Base-by-base conservation (phyloP, 2,888 invertebrate species). In the Rotaria magnacalcarata region DNA sequence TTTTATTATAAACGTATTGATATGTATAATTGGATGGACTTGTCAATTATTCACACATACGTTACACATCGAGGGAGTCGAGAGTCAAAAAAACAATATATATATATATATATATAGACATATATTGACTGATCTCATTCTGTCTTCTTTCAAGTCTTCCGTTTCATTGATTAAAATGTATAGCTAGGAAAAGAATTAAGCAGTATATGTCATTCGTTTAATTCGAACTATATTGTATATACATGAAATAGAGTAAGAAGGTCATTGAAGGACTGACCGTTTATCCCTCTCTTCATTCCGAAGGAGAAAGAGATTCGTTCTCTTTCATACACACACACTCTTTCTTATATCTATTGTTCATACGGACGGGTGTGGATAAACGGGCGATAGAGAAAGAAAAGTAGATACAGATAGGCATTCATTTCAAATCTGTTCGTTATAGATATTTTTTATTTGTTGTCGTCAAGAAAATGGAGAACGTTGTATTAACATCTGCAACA, bases 221-320 rank as follows among this genome's bases (percentile, higher is more conserved):
- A 34, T 34, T 67, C 34, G 27, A 67, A 41, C 67, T 67, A 6
- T 67, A 67, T 34, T 34, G 41, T 7, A 19, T 34, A 67, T 19
- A 27, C 7, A 8, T 34, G 21, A 21, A 54, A 2, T 54, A 54
- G 21, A 54, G 21, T 54, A 54, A 54, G 54, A 27, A 60, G n/a
- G 58, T 2, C 10, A 27, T n/a, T 24, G 56, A 24, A 56, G 56
- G 56, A 67, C 67, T 67, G 67, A 67, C 67, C 67, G 67, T 67
- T 67, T 27, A 67, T 67, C 34, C 41, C 16, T 41, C 34, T 67
- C 67, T 34, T 60, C n/a, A 11, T 60, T 60, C n/a, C 10, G 67
- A 67, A 67, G 34, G 67, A 67, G 67, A 80, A n/a, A 80, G 47
- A 47, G 43, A 80, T 80, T 80, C 80, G 43, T 80, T 80, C 47